These are phyloP conservation scores for Leptosomus discolor DNA, from an alignment of 2,113 vertebrate species.

Conservation along the genomic window DNA sequence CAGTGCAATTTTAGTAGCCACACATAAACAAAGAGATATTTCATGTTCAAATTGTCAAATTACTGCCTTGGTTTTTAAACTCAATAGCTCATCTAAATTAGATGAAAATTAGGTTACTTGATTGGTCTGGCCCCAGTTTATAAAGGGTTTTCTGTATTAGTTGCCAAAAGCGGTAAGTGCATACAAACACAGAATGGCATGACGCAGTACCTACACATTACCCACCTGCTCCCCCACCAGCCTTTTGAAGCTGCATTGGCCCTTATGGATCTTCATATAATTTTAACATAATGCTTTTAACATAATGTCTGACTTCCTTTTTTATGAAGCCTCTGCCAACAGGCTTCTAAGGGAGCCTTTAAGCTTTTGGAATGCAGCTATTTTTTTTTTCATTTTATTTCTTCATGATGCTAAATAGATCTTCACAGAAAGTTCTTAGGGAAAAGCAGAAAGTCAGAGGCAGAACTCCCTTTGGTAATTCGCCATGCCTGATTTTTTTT, in stretches of 20 bases:
- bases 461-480: background rate
- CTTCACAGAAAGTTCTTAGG: background rate
- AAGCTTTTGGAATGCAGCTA: background rate
- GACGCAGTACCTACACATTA: background rate
- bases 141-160: background rate
- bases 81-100: background rate
- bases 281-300: background rate
- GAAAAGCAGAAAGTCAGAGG: background rate
- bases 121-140: background rate
- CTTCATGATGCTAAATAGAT: background rate
- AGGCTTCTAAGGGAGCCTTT: background rate
- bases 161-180: background rate
- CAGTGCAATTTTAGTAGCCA: background rate
- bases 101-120: background rate
- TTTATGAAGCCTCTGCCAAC: background rate
- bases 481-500: background rate
- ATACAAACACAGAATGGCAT: background rate
- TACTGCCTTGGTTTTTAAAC: background rate
- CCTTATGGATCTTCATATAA: background rate
- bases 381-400: background rate
- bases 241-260: background rate
- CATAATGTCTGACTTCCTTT: background rate
- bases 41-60: background rate
- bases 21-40: background rate
- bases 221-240: too few species aligned